Conservation (phyloP, 2,888 invertebrate species). For the Aphidoletes aphidimyza region DNA sequence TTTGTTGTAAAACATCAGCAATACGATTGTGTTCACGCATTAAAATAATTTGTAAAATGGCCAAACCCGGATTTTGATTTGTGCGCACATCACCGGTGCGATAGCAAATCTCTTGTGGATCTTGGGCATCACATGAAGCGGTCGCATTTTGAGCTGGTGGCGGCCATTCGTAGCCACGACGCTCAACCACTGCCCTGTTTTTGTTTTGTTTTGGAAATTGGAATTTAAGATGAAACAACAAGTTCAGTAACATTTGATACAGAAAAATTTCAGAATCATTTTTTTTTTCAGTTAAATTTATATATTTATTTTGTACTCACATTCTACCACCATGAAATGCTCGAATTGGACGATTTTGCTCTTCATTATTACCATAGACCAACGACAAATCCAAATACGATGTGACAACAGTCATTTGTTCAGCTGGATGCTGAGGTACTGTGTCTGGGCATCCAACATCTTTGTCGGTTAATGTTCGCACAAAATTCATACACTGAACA, state of each 20-base stretch:
- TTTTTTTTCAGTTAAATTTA: too few relatives aligned
- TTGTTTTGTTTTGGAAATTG: too few relatives aligned
- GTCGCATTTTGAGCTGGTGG: slow-evolving; percentile 77
- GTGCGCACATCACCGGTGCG: slow-evolving; percentile 72
- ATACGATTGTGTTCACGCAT: slow-evolving; percentile 69
- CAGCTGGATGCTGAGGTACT: slow-evolving; percentile 68
- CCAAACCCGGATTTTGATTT: slow-evolving; percentile 67
- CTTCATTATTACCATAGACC: slow-evolving; percentile 80
- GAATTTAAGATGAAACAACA: too few relatives aligned
- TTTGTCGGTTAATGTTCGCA: slow-evolving; percentile 73
- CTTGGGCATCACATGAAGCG: slow-evolving; percentile 74
- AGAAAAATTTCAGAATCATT: too few relatives aligned
- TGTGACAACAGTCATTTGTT: slow-evolving; percentile 77
- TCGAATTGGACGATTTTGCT: slow-evolving; percentile 74
- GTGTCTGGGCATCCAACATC: slow-evolving; percentile 71
- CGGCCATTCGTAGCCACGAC: slow-evolving; percentile 76
- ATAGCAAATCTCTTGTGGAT: slow-evolving; percentile 78
- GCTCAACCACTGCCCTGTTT: slow-evolving; percentile 60
- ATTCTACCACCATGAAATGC: slow-evolving; percentile 76
- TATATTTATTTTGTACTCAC: slow-evolving; percentile 65
- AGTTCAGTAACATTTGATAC: too few relatives aligned
- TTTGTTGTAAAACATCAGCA: slow-evolving; percentile 64
- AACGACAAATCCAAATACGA: slow-evolving; percentile 81
- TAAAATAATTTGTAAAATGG: slow-evolving; percentile 67
- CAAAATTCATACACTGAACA: slow-evolving; percentile 73